These are phyloP conservation scores for Calyptommatus sinebrachiatus DNA, from an alignment of 2,113 vertebrate species.

Conservation along the genomic window DNA sequence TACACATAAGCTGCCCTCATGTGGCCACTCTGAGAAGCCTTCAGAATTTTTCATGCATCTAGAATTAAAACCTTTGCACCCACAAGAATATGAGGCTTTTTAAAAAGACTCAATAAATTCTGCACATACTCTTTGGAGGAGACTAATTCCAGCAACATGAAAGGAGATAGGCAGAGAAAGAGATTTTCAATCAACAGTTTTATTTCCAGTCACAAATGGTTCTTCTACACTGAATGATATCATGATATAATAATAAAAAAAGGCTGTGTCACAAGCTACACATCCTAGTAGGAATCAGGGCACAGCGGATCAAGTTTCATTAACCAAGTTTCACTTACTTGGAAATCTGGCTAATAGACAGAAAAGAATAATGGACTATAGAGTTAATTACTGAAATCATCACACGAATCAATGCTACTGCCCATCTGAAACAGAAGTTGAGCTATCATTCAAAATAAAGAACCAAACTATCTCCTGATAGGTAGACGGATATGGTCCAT, in stretches of 20 bases:
- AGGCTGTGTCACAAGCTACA: too few relatives aligned
- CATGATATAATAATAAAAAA: too few relatives aligned
- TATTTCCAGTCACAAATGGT: not conserved
- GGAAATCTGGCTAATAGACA: not conserved
- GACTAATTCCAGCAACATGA: not conserved
- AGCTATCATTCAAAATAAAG: not conserved
- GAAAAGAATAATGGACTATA: not conserved
- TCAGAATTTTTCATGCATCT: not conserved
- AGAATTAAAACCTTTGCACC: not conserved
- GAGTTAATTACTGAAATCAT: too few relatives aligned
- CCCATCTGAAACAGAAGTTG: not conserved
- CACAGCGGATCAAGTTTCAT: not conserved
- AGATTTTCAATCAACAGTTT: not conserved
- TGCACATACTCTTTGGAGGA: not conserved
- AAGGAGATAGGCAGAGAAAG: not conserved
- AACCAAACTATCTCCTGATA: not conserved
- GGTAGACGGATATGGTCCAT: not conserved
- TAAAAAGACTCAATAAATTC: too few relatives aligned
- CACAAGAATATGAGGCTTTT: too few relatives aligned
- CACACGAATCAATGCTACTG: too few relatives aligned
- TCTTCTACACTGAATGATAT: not conserved
- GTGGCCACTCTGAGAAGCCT: not conserved
- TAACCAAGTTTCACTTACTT: not conserved
- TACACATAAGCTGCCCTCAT: slow-evolving; percentile 50
- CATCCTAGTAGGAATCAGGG: not conserved